Evolutionary conservation across 2,888 invertebrate genomes (phyloP).

Genomic region (Drosophila tanythrix): DNA sequence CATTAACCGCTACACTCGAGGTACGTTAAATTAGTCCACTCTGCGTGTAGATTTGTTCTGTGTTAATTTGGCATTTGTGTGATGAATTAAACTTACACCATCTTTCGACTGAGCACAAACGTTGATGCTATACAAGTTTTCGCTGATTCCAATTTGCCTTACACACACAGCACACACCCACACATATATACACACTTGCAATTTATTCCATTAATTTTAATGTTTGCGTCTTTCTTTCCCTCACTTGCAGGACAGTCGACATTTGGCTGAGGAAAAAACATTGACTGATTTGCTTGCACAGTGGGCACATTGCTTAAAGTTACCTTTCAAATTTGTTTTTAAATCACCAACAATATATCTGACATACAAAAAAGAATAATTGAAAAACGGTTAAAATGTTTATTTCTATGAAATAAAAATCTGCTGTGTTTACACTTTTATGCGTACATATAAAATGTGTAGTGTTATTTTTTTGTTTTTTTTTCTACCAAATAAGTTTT

Average conservation of each 20-base stretch:
- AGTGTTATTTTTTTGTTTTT: constrained; percentile 50
- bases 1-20: constrained; percentile 49
- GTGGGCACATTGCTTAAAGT: constrained; percentile 32
- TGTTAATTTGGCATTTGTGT: constrained; percentile 33
- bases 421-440: constrained; percentile 47
- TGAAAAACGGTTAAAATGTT: constrained; percentile 22
- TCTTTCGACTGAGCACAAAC: constrained; percentile 83
- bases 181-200: neutral
- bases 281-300: constrained; percentile 29
- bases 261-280: constrained; percentile 7
- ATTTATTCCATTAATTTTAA: neutral
- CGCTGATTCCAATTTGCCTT: constrained; percentile 65
- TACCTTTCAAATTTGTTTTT: constrained; percentile 31
- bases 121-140: constrained; percentile 76
- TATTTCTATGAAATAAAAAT: constrained; percentile 59
- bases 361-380: neutral
- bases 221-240: constrained; percentile 8
- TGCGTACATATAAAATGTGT: constrained; percentile 36
- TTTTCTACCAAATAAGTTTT: constrained; percentile 26
- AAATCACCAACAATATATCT: constrained; percentile 27
- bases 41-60: neutral
- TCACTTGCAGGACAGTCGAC: constrained; percentile 27
- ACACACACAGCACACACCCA: neutral
- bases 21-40: constrained; percentile 22
- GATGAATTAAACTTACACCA: constrained; percentile 82